These are phyloP conservation scores for Gobius niger DNA, from an alignment of 2,113 vertebrate species.

Conservation along the genomic window DNA sequence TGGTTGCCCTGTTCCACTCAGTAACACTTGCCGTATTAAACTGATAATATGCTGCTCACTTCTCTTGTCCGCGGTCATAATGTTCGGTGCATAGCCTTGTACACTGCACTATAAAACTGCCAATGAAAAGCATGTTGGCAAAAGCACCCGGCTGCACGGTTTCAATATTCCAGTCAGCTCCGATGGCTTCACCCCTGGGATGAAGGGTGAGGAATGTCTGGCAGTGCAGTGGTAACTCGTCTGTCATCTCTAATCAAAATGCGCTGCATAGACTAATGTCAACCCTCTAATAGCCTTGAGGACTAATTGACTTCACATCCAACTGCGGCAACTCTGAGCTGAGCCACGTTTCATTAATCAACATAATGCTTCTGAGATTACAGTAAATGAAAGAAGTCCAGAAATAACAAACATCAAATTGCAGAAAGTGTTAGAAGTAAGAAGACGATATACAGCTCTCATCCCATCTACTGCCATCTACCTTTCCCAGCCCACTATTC, in stretches of 20 bases:
- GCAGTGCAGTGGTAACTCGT: constrained; percentile 67
- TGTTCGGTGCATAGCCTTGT: constrained; percentile 19
- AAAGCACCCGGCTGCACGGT: constrained; percentile 61
- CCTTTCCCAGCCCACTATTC: no score
- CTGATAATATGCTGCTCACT: background rate
- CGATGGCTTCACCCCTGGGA: constrained; percentile 67
- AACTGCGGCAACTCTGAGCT: constrained; percentile 62
- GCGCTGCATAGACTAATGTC: constrained; percentile 73
- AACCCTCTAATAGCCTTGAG: constrained; percentile 70
- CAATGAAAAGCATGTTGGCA: constrained; percentile 69
- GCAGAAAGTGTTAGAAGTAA: background rate
- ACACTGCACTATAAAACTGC: constrained; percentile 41
- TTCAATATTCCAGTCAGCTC: constrained; percentile 73
- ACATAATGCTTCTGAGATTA: constrained; percentile 39
- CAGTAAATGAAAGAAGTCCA: constrained; percentile 17
- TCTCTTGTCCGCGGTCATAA: background rate
- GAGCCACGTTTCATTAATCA: constrained; percentile 56
- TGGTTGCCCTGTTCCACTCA: background rate
- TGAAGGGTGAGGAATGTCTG: constrained; percentile 74
- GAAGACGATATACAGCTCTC: background rate
- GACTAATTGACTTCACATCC: constrained; percentile 74
- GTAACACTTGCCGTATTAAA: background rate
- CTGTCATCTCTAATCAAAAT: constrained; percentile 77
- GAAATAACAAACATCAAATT: constrained; percentile 21
- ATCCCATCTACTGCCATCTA: no score